Conservation (phyloP, 1,140 invertebrate genomes). For the Scylla paramamosain region DNA sequence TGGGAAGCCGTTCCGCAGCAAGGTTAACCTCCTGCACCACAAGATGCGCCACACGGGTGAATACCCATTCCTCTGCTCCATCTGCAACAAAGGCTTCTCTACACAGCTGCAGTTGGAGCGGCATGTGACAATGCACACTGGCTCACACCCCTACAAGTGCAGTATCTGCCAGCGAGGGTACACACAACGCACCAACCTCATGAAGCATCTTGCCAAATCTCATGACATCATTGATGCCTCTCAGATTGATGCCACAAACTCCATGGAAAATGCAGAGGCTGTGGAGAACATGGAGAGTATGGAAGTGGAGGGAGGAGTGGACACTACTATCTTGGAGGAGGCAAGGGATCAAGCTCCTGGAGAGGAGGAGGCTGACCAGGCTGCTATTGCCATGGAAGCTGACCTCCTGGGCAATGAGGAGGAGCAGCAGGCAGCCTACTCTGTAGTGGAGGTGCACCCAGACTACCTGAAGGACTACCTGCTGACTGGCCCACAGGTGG, state of each 20-base stretch:
- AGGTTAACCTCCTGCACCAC: slow-evolving; percentile 74
- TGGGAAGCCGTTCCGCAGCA: slow-evolving; percentile 74
- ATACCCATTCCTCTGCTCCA: slow-evolving; percentile 79
- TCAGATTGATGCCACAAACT: slow-evolving; percentile 58
- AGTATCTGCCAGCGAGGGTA: slow-evolving; percentile 73
- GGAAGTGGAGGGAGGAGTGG: slow-evolving; percentile 46
- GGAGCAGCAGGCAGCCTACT: slow-evolving; percentile 62
- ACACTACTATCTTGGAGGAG: slow-evolving; percentile 38
- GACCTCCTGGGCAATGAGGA: slow-evolving; percentile 52
- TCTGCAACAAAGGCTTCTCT: slow-evolving; percentile 81
- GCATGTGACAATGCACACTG: slow-evolving; percentile 76
- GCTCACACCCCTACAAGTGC: slow-evolving; percentile 76
- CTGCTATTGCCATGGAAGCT: slow-evolving; percentile 66
- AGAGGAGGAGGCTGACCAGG: slow-evolving; percentile 46
- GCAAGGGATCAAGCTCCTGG: neutral
- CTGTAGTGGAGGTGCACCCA: slow-evolving; percentile 70
- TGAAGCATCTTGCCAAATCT: slow-evolving; percentile 73
- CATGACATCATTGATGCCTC: slow-evolving; percentile 67
- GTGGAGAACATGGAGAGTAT: slow-evolving; percentile 72
- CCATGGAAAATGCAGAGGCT: slow-evolving; percentile 66
- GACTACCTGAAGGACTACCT: slow-evolving; percentile 70
- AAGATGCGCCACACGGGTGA: slow-evolving; percentile 84
- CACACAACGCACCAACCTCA: slow-evolving; percentile 71
- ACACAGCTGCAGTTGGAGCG: slow-evolving; percentile 75
- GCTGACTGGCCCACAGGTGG: slow-evolving; percentile 59